Conservation (phyloP, 1,140 invertebrate species). For the Cataglyphis hispanica region DNA sequence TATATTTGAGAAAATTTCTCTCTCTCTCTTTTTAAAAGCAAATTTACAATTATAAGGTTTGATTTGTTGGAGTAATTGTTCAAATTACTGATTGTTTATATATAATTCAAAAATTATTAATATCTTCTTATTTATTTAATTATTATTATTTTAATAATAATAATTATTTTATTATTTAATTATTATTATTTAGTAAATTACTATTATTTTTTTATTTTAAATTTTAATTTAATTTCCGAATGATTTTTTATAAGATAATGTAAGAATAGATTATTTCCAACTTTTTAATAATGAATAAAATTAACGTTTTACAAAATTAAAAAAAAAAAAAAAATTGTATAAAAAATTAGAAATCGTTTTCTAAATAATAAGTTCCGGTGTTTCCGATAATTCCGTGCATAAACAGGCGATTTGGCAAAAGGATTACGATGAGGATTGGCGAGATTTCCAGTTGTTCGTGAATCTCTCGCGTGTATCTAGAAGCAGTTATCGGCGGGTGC, state of each 20-base stretch:
- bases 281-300: neutral
- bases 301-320: neutral
- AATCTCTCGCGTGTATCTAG: constrained; percentile 71
- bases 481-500: constrained; percentile 76
- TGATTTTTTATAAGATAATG: neutral
- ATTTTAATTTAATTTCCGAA: neutral
- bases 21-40: too few relatives aligned
- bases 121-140: too few relatives aligned
- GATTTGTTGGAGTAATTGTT: too few relatives aligned
- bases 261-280: neutral
- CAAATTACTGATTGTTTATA: too few relatives aligned
- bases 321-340: neutral
- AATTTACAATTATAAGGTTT: too few relatives aligned
- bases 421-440: constrained; percentile 49
- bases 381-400: constrained; percentile 10
- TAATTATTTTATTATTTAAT: too few relatives aligned
- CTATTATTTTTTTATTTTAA: too few relatives aligned
- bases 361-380: neutral
- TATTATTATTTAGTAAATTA: too few relatives aligned
- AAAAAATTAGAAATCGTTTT: neutral
- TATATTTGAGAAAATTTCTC: too few relatives aligned
- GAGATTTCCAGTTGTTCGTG: constrained; percentile 57
- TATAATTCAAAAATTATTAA: too few relatives aligned
- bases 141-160: too few relatives aligned
- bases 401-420: constrained; percentile 27